Evolutionary conservation across 1,140 invertebrate species (phyloP), one percentile per base, ranked within the genome.

Genomic region (Triops longicaudatus): DNA sequence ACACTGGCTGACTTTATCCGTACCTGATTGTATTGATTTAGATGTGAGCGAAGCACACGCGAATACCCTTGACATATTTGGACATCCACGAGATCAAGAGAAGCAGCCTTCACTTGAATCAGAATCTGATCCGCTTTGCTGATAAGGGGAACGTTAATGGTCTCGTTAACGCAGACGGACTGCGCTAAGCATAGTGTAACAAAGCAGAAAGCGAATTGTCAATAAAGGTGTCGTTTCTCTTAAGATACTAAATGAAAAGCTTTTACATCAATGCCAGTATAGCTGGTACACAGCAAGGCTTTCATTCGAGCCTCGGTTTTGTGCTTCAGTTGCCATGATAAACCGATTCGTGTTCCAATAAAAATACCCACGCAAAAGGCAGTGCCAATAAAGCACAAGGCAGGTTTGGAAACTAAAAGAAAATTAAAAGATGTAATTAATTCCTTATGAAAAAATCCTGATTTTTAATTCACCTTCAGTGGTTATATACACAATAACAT

Each of bases 61-160:
- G 88, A 88, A 80, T 91, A 91, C 17, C 90, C 90, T 50, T 80
- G 82, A 79, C 87, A 88, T 80, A 91, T 88, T 82, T 87, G 86
- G 44, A 87, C 82, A 82, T 91, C 90, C n/a, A 91, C 82, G 73
- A 86, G 81, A 79, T 90, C 88, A 72, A 91, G 82, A 7, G 89
- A 87, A 10, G 87, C 86, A 42, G 89, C 88, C 81, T 88, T 88
- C 1, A 91, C 90, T 85, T 89, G 87, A 72, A 91, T 86, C 73
- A 91, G 80, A 74, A 91, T 82, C 80, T 91, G 87, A 79, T 90
- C 86, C 1, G 87, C 84, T n/a, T 81, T 83, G 79, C 85, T 83
- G 50, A 88, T 85, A 37, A 81, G 83, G 43, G 88, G 89, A 76
- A 87, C 85, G 79, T 86, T 84, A 9, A 86, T 84, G 81, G 89